Evolutionary conservation across 2,797 vertebrate genomes (phyloP), one percentile per base, ranked within the genome.

Genomic region (Sciurus vulgaris): DNA sequence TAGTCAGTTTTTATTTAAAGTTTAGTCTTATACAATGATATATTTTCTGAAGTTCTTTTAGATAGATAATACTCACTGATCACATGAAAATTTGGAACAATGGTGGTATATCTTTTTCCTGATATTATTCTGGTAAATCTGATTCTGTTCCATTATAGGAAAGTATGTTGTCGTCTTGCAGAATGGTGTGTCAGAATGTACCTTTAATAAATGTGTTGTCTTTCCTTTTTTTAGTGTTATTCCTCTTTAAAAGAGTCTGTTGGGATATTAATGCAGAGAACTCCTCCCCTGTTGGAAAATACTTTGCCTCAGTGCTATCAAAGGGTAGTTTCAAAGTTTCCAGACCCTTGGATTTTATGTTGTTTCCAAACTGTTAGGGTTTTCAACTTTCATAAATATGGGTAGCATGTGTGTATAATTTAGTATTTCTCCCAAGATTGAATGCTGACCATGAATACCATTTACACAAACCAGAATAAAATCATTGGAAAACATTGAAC

Each of bases 251-350:
- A 96, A 98, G 99, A 99, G 92, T 99, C 99, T 74, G 99, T 99
- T 82, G 99, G 99, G 70, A 99, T 99, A 98, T 97, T 99, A 98
- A 99, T 99, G 99, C 99, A 99, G 98, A 98, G 99, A 90, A 99
- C 99, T 15, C 99, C 99, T 61, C 99, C 99, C 0, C 93, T 98
- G 0, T 98, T 99, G 97, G 99, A 99, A 98, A 98, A 98, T 0
- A 63, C 95, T n/a, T 98, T 99, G 92, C 99, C 99, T 56, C 99
- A 99, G 97, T 99, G 99, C 98, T 99, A 99, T 98, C 99, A 99
- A 98, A 99, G 99, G 99, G 99, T 99, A 98, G 99, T 97, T 98
- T 81, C 94, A 79, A 2, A 88, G 51, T 63, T 73, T 73, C 79
- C 70, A 85, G 61, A 47, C 54, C 49, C 30, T n/a, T 82, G 84